Percentiles rank a stretch among this genome's conserved stretches.
Conservation (phyloP, 2,797 vertebrate species). For the Denticeps clupeoides region DNA sequence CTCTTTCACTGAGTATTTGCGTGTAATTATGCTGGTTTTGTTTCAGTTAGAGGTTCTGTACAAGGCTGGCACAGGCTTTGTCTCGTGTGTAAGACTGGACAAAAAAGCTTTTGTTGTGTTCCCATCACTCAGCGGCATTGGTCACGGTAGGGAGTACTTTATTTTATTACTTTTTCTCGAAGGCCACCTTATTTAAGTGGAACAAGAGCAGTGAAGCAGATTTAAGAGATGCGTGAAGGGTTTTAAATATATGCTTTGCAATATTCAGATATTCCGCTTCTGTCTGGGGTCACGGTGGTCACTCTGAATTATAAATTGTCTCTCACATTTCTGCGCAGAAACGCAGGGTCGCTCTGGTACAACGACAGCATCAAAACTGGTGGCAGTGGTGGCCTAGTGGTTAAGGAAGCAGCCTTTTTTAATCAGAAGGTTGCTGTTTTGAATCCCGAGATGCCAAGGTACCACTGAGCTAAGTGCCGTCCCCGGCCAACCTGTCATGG, state of each 20-base stretch:
- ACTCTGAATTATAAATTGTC: constrained; percentile 26
- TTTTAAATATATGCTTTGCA: background rate
- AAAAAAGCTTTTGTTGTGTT: background rate
- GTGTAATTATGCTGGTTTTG: constrained; percentile 29
- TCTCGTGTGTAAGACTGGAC: constrained; percentile 7
- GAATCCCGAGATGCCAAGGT: too few species aligned
- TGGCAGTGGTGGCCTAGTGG: too few species aligned
- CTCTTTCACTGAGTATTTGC: constrained; percentile 16
- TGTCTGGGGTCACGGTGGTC: background rate
- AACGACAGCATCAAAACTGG: too few species aligned
- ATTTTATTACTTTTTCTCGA: too few species aligned
- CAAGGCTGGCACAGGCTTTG: constrained; percentile 25
- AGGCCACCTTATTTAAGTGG: too few species aligned
- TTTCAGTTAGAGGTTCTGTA: constrained; percentile 21
- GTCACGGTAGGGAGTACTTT: too few species aligned
- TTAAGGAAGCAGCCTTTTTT: too few species aligned
- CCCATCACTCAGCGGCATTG: background rate
- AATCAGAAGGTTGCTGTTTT: too few species aligned
- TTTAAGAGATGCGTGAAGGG: too few species aligned
- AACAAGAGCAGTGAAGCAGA: too few species aligned
- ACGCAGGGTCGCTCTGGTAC: background rate
- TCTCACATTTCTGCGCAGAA: constrained; percentile 20
- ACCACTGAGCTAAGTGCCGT: too few species aligned
- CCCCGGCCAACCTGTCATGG: too few species aligned
- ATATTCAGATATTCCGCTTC: background rate